A percentile compares a stretch with the other conserved stretches of the same genome.
These are phyloP conservation scores for Sander lucioperca DNA, from an alignment of 2,113 vertebrate species.

Conservation along the genomic window DNA sequence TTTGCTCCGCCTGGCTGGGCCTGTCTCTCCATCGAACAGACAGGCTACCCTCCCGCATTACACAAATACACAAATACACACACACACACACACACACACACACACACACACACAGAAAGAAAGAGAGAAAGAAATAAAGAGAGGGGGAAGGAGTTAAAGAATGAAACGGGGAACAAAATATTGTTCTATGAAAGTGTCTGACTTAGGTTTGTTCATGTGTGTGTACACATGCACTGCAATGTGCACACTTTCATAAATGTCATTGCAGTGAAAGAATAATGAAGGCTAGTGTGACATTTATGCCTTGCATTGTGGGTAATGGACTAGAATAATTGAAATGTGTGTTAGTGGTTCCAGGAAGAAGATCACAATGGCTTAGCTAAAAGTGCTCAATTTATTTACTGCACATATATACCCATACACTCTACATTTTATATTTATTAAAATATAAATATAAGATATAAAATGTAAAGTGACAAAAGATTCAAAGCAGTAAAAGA, in stretches of 20 bases:
- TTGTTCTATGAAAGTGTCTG: not conserved
- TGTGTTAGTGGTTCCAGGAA: conserved; percentile 61
- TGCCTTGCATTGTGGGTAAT: conserved; percentile 73
- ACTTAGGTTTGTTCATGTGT: not conserved
- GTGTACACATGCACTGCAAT: not conserved
- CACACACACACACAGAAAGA: not conserved
- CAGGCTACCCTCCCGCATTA: conserved; percentile 43
- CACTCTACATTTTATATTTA: not conserved
- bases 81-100: not conserved
- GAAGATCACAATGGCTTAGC: conserved; percentile 16
- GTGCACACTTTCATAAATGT: conserved; percentile 69
- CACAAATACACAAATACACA: conserved; percentile 14
- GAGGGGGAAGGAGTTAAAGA: not conserved
- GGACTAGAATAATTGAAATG: conserved; percentile 75
- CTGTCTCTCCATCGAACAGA: conserved; percentile 65
- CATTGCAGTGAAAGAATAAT: conserved; percentile 74
- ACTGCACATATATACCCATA: not conserved
- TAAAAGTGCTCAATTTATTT: conserved; percentile 24
- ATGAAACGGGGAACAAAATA: conserved; percentile 8
- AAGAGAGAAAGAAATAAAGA: conserved; percentile 4
- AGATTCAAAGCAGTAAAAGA: not conserved
- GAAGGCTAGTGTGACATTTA: conserved; percentile 71
- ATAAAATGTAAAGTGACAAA: not conserved
- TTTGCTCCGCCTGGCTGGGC: conserved; percentile 70
- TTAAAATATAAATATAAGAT: not conserved